These are phyloP conservation scores for Drosophila melanica DNA, from an alignment of 1,140 invertebrate species.

Conservation along the genomic window DNA sequence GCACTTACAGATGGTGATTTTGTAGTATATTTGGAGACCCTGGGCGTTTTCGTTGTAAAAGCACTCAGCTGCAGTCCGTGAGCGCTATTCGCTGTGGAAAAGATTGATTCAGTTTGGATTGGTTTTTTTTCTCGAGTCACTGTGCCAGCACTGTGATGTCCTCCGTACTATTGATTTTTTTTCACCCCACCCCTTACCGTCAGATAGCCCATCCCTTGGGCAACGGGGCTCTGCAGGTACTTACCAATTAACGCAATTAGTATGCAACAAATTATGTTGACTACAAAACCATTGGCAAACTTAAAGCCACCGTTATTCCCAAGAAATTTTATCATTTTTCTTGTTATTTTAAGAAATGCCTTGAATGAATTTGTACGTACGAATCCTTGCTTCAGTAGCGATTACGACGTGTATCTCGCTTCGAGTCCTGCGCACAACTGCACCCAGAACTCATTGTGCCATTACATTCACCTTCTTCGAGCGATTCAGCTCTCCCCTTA, in stretches of 20 bases:
- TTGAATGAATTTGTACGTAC: constrained; percentile 34
- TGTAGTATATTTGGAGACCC: constrained; percentile 86
- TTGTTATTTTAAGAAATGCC: constrained; percentile 19
- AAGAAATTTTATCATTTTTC: constrained; percentile 37
- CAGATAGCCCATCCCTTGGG: not conserved
- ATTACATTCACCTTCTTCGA: not conserved
- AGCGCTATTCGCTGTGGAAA: constrained; percentile 38
- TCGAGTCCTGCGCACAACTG: constrained; percentile 70
- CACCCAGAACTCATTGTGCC: constrained; percentile 28
- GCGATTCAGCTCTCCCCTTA: constrained; percentile 2
- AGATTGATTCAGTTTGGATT: constrained; percentile 20
- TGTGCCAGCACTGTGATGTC: constrained; percentile 49
- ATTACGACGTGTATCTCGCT: constrained; percentile 62
- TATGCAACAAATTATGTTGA: constrained; percentile 22
- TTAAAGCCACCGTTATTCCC: constrained; percentile 21
- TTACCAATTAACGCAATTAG: constrained; percentile 41
- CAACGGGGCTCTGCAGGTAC: constrained; percentile 13
- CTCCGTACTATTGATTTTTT: constrained; percentile 65
- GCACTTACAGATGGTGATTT: constrained; percentile 84
- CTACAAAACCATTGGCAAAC: constrained; percentile 11
- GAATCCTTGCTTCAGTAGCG: constrained; percentile 23
- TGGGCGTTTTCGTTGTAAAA: constrained; percentile 85
- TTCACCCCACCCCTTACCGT: not conserved
- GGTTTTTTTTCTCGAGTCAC: constrained; percentile 48
- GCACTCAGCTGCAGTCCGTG: constrained; percentile 85